Evolutionary conservation across 2,113 vertebrate species (phyloP).

Genomic region (Heteronetta atricapilla): DNA sequence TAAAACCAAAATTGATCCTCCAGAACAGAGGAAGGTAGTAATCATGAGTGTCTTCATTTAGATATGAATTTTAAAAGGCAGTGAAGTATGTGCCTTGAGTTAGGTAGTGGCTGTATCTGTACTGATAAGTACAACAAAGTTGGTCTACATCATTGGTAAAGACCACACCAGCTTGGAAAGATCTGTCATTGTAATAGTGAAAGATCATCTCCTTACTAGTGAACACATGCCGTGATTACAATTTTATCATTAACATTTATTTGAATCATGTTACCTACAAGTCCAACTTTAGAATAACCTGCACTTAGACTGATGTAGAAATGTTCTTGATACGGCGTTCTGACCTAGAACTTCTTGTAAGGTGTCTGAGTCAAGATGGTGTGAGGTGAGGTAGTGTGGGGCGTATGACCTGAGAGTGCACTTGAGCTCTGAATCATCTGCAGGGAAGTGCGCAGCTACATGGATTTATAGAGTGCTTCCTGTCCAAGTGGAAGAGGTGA

Average conservation of each 20-base stretch:
- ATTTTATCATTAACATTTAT: background rate
- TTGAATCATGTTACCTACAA: background rate
- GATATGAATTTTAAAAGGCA: background rate
- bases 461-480: background rate
- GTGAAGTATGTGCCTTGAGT: background rate
- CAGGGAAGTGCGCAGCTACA: background rate
- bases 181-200: no score
- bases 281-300: background rate
- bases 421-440: background rate
- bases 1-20: background rate
- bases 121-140: background rate
- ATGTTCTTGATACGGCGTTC: background rate
- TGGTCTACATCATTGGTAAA: background rate
- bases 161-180: background rate
- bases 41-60: background rate
- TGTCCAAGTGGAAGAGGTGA: background rate
- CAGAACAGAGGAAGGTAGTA: background rate
- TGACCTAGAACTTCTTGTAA: background rate
- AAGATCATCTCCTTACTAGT: background rate
- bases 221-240: background rate
- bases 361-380: background rate
- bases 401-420: fast-evolving
- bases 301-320: background rate
- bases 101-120: background rate
- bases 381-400: background rate